phyloP scores from a whole-genome alignment of 1,140 invertebrate species.

The Caenorhabditis briggsae region DNA sequence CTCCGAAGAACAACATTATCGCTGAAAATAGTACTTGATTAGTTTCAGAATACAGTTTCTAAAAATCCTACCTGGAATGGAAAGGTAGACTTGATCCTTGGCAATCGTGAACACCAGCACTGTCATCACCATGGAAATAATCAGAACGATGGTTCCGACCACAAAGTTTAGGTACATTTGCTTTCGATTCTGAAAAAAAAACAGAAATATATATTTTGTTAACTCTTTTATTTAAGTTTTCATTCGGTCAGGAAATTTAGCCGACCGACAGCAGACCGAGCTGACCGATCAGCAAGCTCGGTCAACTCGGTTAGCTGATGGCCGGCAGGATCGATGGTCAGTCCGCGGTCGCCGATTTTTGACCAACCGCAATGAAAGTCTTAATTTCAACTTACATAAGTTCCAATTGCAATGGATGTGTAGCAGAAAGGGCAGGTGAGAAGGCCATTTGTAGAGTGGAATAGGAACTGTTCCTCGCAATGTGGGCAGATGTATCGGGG shows the following conservation, averaged over 20 bases:
- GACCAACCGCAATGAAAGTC: background rate
- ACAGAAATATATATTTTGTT: background rate
- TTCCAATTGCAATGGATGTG: constrained; percentile 46
- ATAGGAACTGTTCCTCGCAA: constrained; percentile 41
- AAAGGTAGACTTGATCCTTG: constrained; percentile 46
- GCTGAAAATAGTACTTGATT: background rate
- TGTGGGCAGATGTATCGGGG: constrained; percentile 43
- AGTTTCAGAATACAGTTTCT: background rate
- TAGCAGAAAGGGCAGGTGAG: constrained; percentile 53
- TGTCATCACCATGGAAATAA: constrained; percentile 35
- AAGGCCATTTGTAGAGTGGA: constrained; percentile 36
- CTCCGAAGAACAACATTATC: constrained; percentile 40
- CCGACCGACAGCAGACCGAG: no score
- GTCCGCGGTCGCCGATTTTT: no score
- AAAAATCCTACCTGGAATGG: constrained; percentile 27
- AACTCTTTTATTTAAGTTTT: no score
- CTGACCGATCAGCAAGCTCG: no score
- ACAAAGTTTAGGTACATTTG: constrained; percentile 42
- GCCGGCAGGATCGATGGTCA: no score
- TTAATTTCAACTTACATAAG: background rate
- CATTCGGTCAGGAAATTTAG: no score
- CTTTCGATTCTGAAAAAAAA: constrained; percentile 47
- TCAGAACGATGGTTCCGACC: constrained; percentile 30
- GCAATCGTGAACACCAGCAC: constrained; percentile 15
- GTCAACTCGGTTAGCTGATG: no score